phyloP scores from a whole-genome alignment of 2,797 vertebrate genomes.

The Synaphobranchus kaupii region DNA sequence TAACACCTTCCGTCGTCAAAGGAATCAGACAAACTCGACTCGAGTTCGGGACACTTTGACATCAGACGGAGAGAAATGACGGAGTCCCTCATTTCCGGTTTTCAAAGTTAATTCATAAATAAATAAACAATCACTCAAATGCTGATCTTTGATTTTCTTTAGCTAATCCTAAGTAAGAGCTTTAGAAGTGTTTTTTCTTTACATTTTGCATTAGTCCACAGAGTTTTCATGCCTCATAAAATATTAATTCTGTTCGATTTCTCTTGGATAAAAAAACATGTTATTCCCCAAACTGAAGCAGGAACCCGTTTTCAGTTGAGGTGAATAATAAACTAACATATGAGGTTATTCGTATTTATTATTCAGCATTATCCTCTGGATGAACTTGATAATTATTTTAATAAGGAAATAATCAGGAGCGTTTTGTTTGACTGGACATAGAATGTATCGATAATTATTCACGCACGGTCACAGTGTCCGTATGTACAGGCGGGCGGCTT shows the following conservation, averaged over 20 bases:
- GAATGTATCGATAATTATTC: not conserved
- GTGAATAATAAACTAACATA: not conserved
- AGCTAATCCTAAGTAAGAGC: not conserved
- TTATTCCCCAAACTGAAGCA: not conserved
- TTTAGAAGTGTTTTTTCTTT: slow-evolving; percentile 14
- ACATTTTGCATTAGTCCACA: slow-evolving; percentile 4
- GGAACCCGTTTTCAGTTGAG: not conserved
- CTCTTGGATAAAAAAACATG: not conserved
- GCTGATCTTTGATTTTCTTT: slow-evolving; percentile 14
- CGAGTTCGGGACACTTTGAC: not conserved
- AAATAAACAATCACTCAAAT: not conserved
- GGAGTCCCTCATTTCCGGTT: not conserved
- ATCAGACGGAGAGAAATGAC: not conserved
- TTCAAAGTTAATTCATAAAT: slow-evolving; percentile 3
- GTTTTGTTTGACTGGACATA: not conserved
- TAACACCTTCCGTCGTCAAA: slow-evolving; percentile 12
- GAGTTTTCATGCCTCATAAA: slow-evolving; percentile 15
- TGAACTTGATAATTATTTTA: not conserved
- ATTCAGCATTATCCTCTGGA: not conserved
- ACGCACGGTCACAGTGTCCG: not conserved
- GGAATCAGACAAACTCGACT: not conserved
- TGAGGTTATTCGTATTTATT: not conserved
- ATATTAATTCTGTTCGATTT: slow-evolving; percentile 16
- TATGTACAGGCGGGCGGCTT: not conserved
- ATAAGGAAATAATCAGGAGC: not conserved